Conservation (phyloP, 37 sponge, comb jelly and placozoan genomes). For the Dysidea cf. avara region DNA sequence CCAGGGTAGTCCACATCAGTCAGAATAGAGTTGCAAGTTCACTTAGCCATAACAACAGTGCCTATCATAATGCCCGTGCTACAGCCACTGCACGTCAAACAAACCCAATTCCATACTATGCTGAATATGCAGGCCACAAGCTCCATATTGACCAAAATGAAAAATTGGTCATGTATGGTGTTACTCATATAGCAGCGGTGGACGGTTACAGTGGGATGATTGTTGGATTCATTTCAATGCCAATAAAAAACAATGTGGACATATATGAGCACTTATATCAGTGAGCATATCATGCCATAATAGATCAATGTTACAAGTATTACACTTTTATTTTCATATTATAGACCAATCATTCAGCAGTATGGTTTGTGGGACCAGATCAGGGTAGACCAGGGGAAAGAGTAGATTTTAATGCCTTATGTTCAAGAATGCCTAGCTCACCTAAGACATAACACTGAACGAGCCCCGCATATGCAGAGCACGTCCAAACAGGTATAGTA, state of each 20-base stretch:
- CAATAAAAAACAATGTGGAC: slow-evolving; percentile 40
- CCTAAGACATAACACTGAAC: slow-evolving; percentile 26
- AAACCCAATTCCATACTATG: slow-evolving; percentile 43
- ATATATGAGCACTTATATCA: slow-evolving; percentile 36
- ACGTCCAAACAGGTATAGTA: slow-evolving; percentile 33
- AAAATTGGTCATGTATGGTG: too few relatives aligned
- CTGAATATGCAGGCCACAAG: slow-evolving; percentile 52
- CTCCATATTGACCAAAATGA: too few relatives aligned
- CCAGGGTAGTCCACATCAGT: too few relatives aligned
- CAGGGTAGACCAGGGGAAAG: slow-evolving; percentile 63
- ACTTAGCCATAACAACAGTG: slow-evolving; percentile 7
- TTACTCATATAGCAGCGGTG: slow-evolving; percentile 33
- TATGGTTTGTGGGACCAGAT: slow-evolving; percentile 80
- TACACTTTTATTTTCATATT: neutral
- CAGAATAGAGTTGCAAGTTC: slow-evolving; percentile 26
- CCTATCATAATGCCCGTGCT: slow-evolving; percentile 6
- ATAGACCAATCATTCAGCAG: slow-evolving; percentile 32
- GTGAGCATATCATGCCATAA: neutral
- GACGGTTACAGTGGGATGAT: slow-evolving; percentile 42
- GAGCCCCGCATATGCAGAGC: slow-evolving; percentile 36
- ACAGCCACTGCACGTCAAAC: neutral
- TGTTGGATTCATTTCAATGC: slow-evolving; percentile 31
- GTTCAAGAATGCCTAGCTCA: slow-evolving; percentile 46
- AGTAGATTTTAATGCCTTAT: slow-evolving; percentile 52
- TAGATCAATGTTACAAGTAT: neutral